Conservation (phyloP, 2,797 vertebrate genomes). For the Trichosurus vulpecula region DNA sequence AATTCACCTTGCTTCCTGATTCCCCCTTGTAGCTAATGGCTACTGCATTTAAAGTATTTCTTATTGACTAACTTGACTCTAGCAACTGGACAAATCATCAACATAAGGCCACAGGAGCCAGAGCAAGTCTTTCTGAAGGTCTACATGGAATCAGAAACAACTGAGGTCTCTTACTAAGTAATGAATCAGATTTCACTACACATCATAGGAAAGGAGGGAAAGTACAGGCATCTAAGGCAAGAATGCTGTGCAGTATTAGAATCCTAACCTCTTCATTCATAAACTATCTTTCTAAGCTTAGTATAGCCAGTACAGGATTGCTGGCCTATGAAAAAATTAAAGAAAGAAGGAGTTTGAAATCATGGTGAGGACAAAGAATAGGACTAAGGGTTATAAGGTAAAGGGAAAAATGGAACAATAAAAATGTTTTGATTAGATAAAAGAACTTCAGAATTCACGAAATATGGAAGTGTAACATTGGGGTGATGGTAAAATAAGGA, state of each 20-base stretch:
- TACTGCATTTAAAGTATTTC: not conserved
- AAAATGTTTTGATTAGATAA: not conserved
- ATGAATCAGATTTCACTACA: not conserved
- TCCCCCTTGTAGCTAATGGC: not conserved
- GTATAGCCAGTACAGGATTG: not conserved
- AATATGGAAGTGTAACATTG: not conserved
- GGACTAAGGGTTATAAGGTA: not conserved
- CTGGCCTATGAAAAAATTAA: not conserved
- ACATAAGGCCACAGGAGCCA: too few species aligned
- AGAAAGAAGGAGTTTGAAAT: not conserved
- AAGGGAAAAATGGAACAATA: not conserved
- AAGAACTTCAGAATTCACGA: not conserved
- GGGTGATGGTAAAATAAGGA: not conserved
- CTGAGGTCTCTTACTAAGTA: not conserved
- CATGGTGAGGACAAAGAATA: not conserved
- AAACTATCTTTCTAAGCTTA: not conserved
- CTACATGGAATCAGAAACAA: not conserved
- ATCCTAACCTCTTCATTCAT: not conserved
- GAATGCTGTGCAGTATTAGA: not conserved
- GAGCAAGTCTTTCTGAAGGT: not conserved
- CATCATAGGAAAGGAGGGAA: not conserved
- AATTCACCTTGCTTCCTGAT: not conserved
- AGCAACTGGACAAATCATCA: not conserved
- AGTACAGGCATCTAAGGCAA: not conserved
- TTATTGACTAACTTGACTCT: not conserved